Base-by-base conservation (phyloP, 2,888 invertebrate species). In the Mechanitis mazaeus region DNA sequence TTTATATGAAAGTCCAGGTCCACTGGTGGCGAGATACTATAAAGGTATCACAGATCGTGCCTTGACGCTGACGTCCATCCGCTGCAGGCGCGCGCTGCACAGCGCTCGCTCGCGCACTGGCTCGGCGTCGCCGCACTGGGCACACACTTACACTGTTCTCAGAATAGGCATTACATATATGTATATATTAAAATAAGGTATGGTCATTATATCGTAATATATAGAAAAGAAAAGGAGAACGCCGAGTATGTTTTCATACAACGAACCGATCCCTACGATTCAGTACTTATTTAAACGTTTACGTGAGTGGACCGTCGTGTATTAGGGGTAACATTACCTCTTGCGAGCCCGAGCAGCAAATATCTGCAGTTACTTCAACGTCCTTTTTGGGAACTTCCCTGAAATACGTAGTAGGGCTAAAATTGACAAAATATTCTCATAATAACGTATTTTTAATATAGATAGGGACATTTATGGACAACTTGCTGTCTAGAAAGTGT, bases 71-170 rank as follows among this genome's bases (percentile, higher is more conserved):
- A 20, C 47, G 69, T 86, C 85, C 78, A 84, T 78, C 65, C 79
- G 76, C 50, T 75, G 75, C 58, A 84, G 72, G 12, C 78, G 75
- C 65, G 80, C 80, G 71, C 80, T 79, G 67, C 79, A 78, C 60
- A 77, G 58, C 58, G 67, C 71, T 33, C 75, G 74, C 64, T 85
- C 87, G 69, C 81, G 78, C 66, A 82, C 84, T 2, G 84, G 85
- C 74, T 80, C 84, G 73, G 79, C 73, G 60, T 84, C 86, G 45
- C 81, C 82, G 67, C 83, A 80, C 85, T 87, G 70, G 63, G 66
- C 66, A 60, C 59, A 47, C 45, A 58, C 28, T 55, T 33, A 50
- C 3, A 50, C 50, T 50, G 50, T 50, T 50, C 50, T 31, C 31
- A 28, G 31, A 31, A 9, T 9, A 42, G 11, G 11, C 42, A 42